Conservation (phyloP, 2,888 invertebrate species). For the Epicampocera succincta region DNA sequence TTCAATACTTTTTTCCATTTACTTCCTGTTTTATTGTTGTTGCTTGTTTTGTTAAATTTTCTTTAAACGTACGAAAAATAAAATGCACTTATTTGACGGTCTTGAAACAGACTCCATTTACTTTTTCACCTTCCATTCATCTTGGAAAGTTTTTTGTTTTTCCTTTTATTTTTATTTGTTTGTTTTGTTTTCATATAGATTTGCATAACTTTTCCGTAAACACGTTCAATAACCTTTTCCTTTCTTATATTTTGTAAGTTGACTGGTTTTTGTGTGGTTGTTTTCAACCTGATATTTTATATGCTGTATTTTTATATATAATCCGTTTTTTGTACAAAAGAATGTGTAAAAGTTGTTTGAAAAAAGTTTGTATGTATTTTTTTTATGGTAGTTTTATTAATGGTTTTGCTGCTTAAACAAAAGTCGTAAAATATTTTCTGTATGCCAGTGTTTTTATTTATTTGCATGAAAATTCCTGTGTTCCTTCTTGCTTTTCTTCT, state of each 20-base stretch:
- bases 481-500: neutral
- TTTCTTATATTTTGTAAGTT: conserved; percentile 20
- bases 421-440: conserved; percentile 60
- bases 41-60: too few relatives aligned
- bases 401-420: conserved; percentile 65
- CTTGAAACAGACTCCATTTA: conserved; percentile 37
- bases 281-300: conserved; percentile 29
- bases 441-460: conserved; percentile 54
- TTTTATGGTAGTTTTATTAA: conserved; percentile 69
- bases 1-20: conserved; percentile 14
- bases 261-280: conserved; percentile 12
- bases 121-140: conserved; percentile 51
- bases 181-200: conserved; percentile 47
- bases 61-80: neutral
- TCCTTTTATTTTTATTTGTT: too few relatives aligned
- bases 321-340: conserved; percentile 38
- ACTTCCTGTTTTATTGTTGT: neutral
- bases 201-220: conserved; percentile 67
- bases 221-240: conserved; percentile 69
- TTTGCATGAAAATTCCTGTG: conserved; percentile 23
- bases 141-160: conserved; percentile 7
- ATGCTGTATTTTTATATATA: conserved; percentile 22
- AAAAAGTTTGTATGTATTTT: conserved; percentile 19
- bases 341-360: conserved; percentile 33
- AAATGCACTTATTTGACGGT: conserved; percentile 31